Evolutionary conservation across 2,113 vertebrate genomes (phyloP).

Genomic region (Boleophthalmus pectinirostris): DNA sequence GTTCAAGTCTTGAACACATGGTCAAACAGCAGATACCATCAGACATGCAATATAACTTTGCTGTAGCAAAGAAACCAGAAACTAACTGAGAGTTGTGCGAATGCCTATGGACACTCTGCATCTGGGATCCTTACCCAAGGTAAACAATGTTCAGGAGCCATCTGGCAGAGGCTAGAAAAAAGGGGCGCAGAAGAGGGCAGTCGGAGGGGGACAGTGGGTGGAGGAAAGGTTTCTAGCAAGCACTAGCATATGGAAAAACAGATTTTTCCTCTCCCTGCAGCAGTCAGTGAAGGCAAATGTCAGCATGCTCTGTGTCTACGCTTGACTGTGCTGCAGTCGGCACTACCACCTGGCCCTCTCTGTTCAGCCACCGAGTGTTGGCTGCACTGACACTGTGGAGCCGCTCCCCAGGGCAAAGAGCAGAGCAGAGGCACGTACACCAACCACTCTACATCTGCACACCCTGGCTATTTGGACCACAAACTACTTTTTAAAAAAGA

Average conservation of each 20-base stretch:
- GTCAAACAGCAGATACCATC: constrained; percentile 8
- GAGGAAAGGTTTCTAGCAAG: constrained; percentile 86
- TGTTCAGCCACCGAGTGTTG: constrained; percentile 95
- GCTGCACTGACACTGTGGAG: constrained; percentile 88
- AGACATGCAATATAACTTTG: constrained; percentile 40
- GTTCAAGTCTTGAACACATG: background rate
- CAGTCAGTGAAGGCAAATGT: constrained; percentile 91
- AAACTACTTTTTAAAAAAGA: constrained; percentile 34
- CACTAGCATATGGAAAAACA: constrained; percentile 99
- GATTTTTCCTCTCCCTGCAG: constrained; percentile 97
- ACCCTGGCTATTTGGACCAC: constrained; percentile 52
- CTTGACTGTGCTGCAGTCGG: constrained; percentile 93
- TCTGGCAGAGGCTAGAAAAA: constrained; percentile 88
- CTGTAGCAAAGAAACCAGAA: constrained; percentile 60
- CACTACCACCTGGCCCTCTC: constrained; percentile 99
- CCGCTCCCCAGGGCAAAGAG: constrained; percentile 86
- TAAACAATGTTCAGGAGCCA: constrained; percentile 99
- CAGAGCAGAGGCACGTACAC: constrained; percentile 59
- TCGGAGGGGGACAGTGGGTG: constrained; percentile 72
- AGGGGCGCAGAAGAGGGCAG: constrained; percentile 61
- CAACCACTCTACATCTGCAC: constrained; percentile 58
- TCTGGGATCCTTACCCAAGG: constrained; percentile 92
- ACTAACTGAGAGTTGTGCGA: constrained; percentile 59
- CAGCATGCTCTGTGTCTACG: constrained; percentile 85
- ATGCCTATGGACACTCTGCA: constrained; percentile 80